Conservation (phyloP, 2,888 invertebrate genomes). For the Noctua pronuba region DNA sequence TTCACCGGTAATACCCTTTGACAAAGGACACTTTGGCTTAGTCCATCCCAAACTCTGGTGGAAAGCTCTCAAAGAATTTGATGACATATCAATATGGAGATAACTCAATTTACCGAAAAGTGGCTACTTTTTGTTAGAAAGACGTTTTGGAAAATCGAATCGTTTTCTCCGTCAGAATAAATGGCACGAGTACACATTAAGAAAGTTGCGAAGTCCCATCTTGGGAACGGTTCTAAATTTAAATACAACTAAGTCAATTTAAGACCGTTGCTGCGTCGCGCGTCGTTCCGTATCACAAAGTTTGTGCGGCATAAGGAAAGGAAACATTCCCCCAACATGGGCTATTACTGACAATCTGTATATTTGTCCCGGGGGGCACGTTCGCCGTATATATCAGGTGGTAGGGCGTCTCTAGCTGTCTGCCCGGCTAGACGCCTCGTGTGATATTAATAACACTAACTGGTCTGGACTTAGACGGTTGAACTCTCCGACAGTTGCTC, state of each 20-base stretch:
- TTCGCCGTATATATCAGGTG: constrained; percentile 62
- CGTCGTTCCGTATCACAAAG: constrained; percentile 58
- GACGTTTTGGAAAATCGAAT: constrained; percentile 39
- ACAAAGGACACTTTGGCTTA: constrained; percentile 51
- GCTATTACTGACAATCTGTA: constrained; percentile 64
- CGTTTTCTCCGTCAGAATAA: constrained; percentile 8
- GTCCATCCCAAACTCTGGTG: not conserved
- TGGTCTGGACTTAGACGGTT: constrained; percentile 52
- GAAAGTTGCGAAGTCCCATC: constrained; percentile 24
- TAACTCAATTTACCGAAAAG: constrained; percentile 34
- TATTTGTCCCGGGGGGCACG: constrained; percentile 65
- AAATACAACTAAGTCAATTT: constrained; percentile 64
- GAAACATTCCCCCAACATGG: constrained; percentile 52
- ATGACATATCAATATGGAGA: constrained; percentile 42
- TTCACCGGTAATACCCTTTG: constrained; percentile 42
- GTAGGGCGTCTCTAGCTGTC: constrained; percentile 41
- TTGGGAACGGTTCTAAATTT: constrained; percentile 50
- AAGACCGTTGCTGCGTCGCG: constrained; percentile 37
- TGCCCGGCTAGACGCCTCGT: constrained; percentile 61
- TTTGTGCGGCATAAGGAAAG: constrained; percentile 56
- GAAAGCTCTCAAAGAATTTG: constrained; percentile 44
- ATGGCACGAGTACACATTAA: constrained; percentile 20
- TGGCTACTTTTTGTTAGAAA: constrained; percentile 12
- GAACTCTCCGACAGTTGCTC: constrained; percentile 42
- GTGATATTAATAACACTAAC: constrained; percentile 66